These are phyloP conservation scores for Trichopria drosophilae DNA, from an alignment of 2,888 invertebrate species.

Conservation along the genomic window DNA sequence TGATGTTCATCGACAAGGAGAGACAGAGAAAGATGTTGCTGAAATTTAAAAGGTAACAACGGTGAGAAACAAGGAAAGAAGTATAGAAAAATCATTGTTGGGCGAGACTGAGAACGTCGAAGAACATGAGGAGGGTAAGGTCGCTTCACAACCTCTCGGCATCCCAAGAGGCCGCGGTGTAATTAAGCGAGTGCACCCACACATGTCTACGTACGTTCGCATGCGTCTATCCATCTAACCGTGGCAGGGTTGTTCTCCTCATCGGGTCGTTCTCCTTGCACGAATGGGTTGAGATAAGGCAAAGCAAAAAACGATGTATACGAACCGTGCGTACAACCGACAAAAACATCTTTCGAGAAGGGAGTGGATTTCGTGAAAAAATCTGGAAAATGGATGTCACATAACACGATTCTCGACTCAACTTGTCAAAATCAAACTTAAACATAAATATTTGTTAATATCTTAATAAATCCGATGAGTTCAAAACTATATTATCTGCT, in stretches of 20 bases:
- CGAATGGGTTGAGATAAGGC: slow-evolving; percentile 30
- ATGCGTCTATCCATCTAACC: slow-evolving; percentile 54
- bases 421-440: too few relatives aligned
- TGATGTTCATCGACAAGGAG: slow-evolving; percentile 9
- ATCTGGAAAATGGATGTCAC: too few relatives aligned
- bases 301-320: slow-evolving; percentile 22
- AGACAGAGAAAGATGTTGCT: slow-evolving; percentile 1
- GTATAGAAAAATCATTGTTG: slow-evolving; percentile 23
- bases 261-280: slow-evolving; percentile 23
- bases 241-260: slow-evolving; percentile 45
- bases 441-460: too few relatives aligned
- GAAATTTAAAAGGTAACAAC: slow-evolving; percentile 21
- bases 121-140: slow-evolving; percentile 45
- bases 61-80: slow-evolving; percentile 22
- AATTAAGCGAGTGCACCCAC: slow-evolving; percentile 59
- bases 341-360: slow-evolving; percentile 18
- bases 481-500: too few relatives aligned
- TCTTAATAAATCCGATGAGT: too few relatives aligned
- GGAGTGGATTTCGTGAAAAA: neutral
- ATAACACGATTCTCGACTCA: too few relatives aligned
- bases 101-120: slow-evolving; percentile 37
- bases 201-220: slow-evolving; percentile 56
- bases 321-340: neutral
- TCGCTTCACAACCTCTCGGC: slow-evolving; percentile 52
- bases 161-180: slow-evolving; percentile 57